Percentiles rank a stretch among this genome's conserved stretches.
Conservation (phyloP, 2,113 vertebrate genomes). For the Oxygymnocypris stewartii region DNA sequence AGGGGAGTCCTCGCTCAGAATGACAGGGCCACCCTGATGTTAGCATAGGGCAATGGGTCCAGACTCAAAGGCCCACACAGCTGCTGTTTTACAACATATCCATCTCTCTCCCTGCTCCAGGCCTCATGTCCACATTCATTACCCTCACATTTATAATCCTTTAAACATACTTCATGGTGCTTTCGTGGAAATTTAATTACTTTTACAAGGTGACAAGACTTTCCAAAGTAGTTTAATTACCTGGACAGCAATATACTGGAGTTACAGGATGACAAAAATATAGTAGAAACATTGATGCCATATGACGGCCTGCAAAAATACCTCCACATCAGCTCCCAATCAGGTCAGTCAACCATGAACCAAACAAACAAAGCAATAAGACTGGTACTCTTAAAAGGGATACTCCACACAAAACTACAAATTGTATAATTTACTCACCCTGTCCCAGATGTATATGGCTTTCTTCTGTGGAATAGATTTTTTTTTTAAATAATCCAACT, state of each 20-base stretch:
- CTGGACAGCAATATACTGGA: constrained; percentile 39
- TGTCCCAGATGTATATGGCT: no score
- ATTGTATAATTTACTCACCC: no score
- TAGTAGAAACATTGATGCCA: background rate
- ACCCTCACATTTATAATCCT: constrained; percentile 55
- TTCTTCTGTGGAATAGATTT: background rate
- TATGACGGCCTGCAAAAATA: background rate
- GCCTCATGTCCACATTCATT: constrained; percentile 44
- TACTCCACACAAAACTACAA: no score
- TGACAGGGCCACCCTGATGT: constrained; percentile 39
- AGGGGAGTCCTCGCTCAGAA: background rate
- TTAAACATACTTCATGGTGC: constrained; percentile 54
- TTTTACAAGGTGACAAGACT: constrained; percentile 59
- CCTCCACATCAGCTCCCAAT: background rate
- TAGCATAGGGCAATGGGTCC: background rate
- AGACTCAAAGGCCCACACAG: constrained; percentile 38
- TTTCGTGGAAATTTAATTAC: constrained; percentile 61
- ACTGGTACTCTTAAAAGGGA: background rate
- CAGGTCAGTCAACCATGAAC: background rate
- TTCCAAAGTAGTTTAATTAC: constrained; percentile 55
- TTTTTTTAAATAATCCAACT: no score
- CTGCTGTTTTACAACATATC: constrained; percentile 46
- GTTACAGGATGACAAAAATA: background rate
- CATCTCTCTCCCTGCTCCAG: constrained; percentile 18
- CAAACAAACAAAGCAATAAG: background rate